Conservation (phyloP, 2,888 invertebrate genomes). For the Drosophila percnosoma region DNA sequence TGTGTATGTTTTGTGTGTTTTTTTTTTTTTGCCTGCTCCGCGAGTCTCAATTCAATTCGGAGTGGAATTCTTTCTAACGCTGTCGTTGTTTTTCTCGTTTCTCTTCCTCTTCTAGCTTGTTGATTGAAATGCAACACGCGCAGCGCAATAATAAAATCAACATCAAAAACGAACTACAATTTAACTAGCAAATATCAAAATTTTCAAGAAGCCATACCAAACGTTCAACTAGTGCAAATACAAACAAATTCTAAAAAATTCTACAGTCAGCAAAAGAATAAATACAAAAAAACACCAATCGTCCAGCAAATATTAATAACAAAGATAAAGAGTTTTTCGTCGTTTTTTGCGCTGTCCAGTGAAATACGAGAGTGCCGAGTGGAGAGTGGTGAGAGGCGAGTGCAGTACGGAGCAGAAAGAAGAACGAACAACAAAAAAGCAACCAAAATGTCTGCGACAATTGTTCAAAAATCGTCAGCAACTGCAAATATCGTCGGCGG, state of each 20-base stretch:
- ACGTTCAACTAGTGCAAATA: conserved; percentile 51
- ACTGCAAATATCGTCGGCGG: conserved; percentile 55
- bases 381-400: conserved; percentile 9
- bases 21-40: conserved; percentile 31
- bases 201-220: conserved; percentile 49
- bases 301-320: conserved; percentile 35
- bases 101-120: conserved; percentile 48
- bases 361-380: conserved; percentile 38
- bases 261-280: conserved; percentile 40
- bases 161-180: conserved; percentile 35
- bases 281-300: conserved; percentile 30
- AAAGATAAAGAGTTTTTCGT: conserved; percentile 53
- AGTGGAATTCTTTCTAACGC: conserved; percentile 46
- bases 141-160: conserved; percentile 54
- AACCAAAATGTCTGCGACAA: conserved; percentile 67
- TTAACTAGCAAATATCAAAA: conserved; percentile 57
- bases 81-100: conserved; percentile 36
- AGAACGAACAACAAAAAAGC: conserved; percentile 27
- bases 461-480: conserved; percentile 65
- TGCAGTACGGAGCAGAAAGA: conserved; percentile 13
- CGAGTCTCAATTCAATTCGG: conserved; percentile 19
- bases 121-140: conserved; percentile 73
- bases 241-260: conserved; percentile 32
- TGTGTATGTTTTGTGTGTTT: conserved; percentile 9
- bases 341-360: conserved; percentile 52